Evolutionary conservation across 2,888 invertebrate species (phyloP).

Genomic region (Scaptomyza reducta): DNA sequence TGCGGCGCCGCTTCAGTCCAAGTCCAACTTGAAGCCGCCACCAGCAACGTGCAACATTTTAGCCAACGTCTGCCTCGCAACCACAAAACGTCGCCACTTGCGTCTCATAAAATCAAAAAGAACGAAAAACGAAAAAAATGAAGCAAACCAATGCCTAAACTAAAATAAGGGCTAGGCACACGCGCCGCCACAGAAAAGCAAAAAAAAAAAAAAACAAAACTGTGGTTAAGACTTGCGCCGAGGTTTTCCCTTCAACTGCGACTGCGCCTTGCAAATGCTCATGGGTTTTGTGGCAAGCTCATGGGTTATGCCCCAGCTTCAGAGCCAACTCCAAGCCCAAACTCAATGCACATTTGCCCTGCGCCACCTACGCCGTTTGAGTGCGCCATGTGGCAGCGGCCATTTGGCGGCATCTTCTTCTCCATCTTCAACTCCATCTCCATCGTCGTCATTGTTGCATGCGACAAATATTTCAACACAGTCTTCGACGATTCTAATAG

Average conservation of each 20-base stretch:
- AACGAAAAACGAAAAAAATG: constrained; percentile 11
- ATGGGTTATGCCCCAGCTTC: constrained; percentile 45
- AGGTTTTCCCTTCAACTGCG: constrained; percentile 28
- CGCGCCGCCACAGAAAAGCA: constrained; percentile 61
- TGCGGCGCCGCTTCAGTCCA: constrained; percentile 73
- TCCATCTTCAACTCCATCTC: constrained; percentile 3
- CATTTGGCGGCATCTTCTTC: constrained; percentile 56
- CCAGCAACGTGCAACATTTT: constrained; percentile 79
- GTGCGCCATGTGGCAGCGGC: constrained; percentile 36
- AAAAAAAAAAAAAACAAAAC: constrained; percentile 1
- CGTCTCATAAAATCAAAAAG: constrained; percentile 72
- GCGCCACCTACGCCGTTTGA: constrained; percentile 65
- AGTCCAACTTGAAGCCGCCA: constrained; percentile 44
- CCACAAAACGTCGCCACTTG: constrained; percentile 80
- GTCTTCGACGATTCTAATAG: constrained; percentile 82
- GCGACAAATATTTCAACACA: constrained; percentile 83
- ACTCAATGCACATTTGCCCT: constrained; percentile 62
- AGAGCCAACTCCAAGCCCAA: constrained; percentile 20
- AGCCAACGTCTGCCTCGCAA: constrained; percentile 76
- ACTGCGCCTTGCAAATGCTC: constrained; percentile 12
- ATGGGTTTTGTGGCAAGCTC: constrained; percentile 30
- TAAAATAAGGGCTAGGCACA: constrained; percentile 79
- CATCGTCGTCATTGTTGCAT: constrained; percentile 48
- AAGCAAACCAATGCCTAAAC: constrained; percentile 41
- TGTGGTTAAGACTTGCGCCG: constrained; percentile 39